Base-by-base conservation (phyloP, 2,888 invertebrate genomes). In the Melinaea menophilus region DNA sequence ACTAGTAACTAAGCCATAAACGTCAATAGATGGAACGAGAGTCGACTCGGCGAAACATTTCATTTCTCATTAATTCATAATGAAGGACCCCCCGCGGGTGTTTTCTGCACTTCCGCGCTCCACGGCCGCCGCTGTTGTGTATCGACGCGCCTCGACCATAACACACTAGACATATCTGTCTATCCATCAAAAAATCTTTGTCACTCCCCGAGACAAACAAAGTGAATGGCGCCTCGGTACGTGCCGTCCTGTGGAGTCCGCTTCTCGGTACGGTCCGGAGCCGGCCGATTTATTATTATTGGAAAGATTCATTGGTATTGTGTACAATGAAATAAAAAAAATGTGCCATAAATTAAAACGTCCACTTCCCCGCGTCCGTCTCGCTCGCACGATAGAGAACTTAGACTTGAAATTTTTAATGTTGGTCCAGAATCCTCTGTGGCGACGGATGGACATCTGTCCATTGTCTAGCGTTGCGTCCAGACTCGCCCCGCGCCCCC, bases 331-430 rank as follows among this genome's bases (percentile, higher is more conserved):
- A 76, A 81, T 80, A 82, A 86, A 88, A 48, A 87, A 88, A 87
- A 84, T 77, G 75, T 75, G 79, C 81, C 90, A 88, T 90, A 90
- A 90, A 90, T 90, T 90, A 88, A 86, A 88, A 90, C 79, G 88
- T 87, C 85, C 83, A 82, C 76, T 76, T 77, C 76, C 75, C 75
- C 71, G 67, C 64, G 71, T 69, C 76, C 74, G 78, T 85, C 84
- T 82, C 83, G 69, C 76, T 84, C 83, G 74, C 82, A 79, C 85
- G 72, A 71, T 66, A 71, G 71, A 78, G 75, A 71, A 85, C 86
- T 86, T 78, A 78, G 73, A 75, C 75, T 82, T 87, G 84, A 86
- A 82, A 85, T 77, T 84, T 88, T 82, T 84, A 87, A 88, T 84
- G 84, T 85, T 82, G 75, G 77, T 78, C 77, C 76, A 77, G 85